Percentiles rank a stretch among this genome's conserved stretches.
Conservation (phyloP, 2,113 vertebrate species). For the Callorhinus ursinus region DNA sequence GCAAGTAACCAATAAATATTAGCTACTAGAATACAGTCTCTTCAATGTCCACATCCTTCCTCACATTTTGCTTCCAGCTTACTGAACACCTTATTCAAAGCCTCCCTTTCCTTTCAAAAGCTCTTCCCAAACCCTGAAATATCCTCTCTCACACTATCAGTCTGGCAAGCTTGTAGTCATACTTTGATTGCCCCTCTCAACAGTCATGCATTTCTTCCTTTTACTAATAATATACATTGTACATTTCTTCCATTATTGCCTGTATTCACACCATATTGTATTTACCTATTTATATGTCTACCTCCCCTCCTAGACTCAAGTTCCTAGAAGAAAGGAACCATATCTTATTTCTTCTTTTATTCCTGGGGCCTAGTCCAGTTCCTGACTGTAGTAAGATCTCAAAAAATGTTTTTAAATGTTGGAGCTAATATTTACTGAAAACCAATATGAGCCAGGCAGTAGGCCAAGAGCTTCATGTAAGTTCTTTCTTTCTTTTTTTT, state of each 20-base stretch:
- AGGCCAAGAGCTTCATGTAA: background rate
- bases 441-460: background rate
- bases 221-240: background rate
- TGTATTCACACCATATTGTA: background rate
- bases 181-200: background rate
- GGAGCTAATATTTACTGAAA: background rate
- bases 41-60: background rate
- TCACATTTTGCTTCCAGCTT: background rate
- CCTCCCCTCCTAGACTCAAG: background rate
- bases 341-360: slow-evolving; percentile 21
- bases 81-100: slow-evolving; percentile 10
- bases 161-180: background rate
- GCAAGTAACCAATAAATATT: background rate
- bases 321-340: slow-evolving; percentile 2
- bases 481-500: background rate
- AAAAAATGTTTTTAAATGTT: slow-evolving; percentile 39
- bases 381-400: background rate
- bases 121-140: background rate
- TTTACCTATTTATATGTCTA: background rate
- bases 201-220: background rate
- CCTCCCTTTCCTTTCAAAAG: background rate
- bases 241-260: background rate
- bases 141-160: background rate
- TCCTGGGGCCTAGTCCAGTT: background rate
- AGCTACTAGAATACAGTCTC: background rate